Evolutionary conservation across 1,140 invertebrate genomes (phyloP), one percentile per base, ranked within the genome.

Genomic region (Euura saliciscinereae): DNA sequence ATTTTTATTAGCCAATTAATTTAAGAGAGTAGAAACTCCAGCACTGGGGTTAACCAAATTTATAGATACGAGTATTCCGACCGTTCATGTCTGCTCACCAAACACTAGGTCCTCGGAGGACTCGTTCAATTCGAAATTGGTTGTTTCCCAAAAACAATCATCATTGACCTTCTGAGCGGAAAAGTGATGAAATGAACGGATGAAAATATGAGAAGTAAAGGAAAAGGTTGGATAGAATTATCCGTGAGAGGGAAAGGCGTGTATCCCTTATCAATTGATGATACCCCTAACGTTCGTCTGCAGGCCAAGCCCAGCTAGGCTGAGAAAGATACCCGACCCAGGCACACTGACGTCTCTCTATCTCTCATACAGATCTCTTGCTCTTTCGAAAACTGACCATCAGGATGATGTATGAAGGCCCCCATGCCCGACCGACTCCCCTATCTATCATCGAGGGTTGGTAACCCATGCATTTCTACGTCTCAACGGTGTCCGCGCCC

Each of bases 1-100:
- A 59, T 59, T 59, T 51, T 59, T 59, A 59, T 59, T 59, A 59
- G 51, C 8, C 51, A 59, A 59, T 59, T 59, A 59, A 59, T 59
- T 59, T 59, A 59, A 59, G 51, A 59, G 51, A 59, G 51, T 59
- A 59, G 51, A 59, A 59, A 59, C 8, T 59, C 51, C 51, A 8
- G 51, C 51, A 59, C 10, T 59, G 51, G 51, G 51, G 51, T 59
- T 59, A 59, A 59, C 51, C 13, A 8, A 59, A 59, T 59, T 59
- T 59, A 59, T 59, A 59, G 51, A 59, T 59, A 59, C 51, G 51
- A 59, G 51, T 59, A n/a, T 59, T 59, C 13, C 10, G 13, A 59
- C 51, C 51, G 51, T 59, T 51, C 13, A 59, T 59, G 51, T 59
- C 51, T 59, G 13, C 51, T 4, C 13, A n/a, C 51, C 51, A n/a